Base-by-base conservation (phyloP, 2,113 vertebrate species). In the Archocentrus centrarchus region DNA sequence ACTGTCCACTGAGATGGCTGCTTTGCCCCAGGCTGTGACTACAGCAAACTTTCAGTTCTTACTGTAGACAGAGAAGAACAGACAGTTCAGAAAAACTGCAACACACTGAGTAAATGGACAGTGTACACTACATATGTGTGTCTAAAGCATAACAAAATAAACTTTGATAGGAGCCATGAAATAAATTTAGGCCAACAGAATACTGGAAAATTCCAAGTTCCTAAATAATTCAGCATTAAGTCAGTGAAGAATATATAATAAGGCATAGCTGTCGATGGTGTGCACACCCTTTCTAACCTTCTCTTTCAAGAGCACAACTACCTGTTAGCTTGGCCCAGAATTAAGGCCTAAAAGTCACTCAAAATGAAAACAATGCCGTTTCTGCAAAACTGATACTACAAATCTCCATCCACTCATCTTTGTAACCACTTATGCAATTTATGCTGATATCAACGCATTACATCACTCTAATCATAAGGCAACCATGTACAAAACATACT, bases 21-120 rank as follows among this genome's bases (percentile, higher is more conserved):
- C 0, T 20, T 35, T 15, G 57, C 85, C 70, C 6, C 6, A 0
- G 89, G 86, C 53, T 39, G 55, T 3, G 59, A 63, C 77, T 66
- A 59, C 79, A 82, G 44, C 81, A 78, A 70, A 73, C 66, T 11
- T 70, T 62, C 24, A 27, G 9, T 75, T 87, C 59, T 80, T 37
- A 75, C 32, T 81, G 86, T 58, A 88, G 88, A 82, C 61, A 75
- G 64, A 86, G 39, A 57, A 80, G 75, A 87, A 66, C 58, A 37
- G 6, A 82, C 20, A 70, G 32, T 62, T 47, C 24, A 53, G 24
- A 73, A 73, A 53, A 32, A 77, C 77, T 24, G 75, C 73, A 81
- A 3, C 59, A 55, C 68, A 24, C 58, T 27, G 44, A 79, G 39
- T 3, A 37, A 53, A 73, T 60, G 37, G 32, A 57, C 6, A 75